Percentiles rank a stretch among this genome's conserved stretches.
Conservation (phyloP, 1,140 invertebrate genomes). For the Drosophila athabasca region DNA sequence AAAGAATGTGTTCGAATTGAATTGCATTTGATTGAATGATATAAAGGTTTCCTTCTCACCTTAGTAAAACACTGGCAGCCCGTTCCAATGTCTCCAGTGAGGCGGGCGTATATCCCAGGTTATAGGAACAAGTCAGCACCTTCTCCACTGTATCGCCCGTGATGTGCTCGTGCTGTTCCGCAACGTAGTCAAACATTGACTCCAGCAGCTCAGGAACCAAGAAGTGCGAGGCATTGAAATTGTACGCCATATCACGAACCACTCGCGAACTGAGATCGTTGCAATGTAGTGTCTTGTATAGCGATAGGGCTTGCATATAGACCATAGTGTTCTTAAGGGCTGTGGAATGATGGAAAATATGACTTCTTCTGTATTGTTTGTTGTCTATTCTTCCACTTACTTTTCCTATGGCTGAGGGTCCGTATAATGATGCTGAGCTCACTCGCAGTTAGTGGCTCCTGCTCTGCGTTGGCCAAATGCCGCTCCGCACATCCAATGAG, state of each 20-base stretch:
- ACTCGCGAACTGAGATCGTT: slow-evolving; percentile 81
- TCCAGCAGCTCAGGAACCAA: slow-evolving; percentile 83
- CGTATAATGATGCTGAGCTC: slow-evolving; percentile 75
- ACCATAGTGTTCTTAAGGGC: slow-evolving; percentile 58
- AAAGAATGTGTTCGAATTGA: slow-evolving; percentile 7
- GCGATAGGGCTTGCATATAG: slow-evolving; percentile 56
- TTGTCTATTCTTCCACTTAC: slow-evolving; percentile 38
- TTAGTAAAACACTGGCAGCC: slow-evolving; percentile 53
- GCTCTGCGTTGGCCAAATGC: slow-evolving; percentile 44
- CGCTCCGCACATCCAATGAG: slow-evolving; percentile 61
- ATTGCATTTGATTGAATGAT: neutral
- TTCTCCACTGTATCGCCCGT: slow-evolving; percentile 84
- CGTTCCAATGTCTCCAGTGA: slow-evolving; percentile 74
- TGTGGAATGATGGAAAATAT: slow-evolving; percentile 2
- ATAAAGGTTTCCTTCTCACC: slow-evolving; percentile 31
- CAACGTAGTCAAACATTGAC: slow-evolving; percentile 83
- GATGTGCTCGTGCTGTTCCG: slow-evolving; percentile 76
- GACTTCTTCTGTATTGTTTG: neutral
- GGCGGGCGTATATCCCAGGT: slow-evolving; percentile 84
- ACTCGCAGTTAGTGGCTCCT: slow-evolving; percentile 45
- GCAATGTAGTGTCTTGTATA: slow-evolving; percentile 58
- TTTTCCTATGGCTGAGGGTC: slow-evolving; percentile 71
- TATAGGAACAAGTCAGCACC: slow-evolving; percentile 84
- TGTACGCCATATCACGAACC: slow-evolving; percentile 82
- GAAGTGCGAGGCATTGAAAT: slow-evolving; percentile 74